A percentile compares a stretch with the other conserved stretches of the same genome.
Evolutionary conservation across 2,113 vertebrate species (phyloP).

Genomic region (Redunca redunca): DNA sequence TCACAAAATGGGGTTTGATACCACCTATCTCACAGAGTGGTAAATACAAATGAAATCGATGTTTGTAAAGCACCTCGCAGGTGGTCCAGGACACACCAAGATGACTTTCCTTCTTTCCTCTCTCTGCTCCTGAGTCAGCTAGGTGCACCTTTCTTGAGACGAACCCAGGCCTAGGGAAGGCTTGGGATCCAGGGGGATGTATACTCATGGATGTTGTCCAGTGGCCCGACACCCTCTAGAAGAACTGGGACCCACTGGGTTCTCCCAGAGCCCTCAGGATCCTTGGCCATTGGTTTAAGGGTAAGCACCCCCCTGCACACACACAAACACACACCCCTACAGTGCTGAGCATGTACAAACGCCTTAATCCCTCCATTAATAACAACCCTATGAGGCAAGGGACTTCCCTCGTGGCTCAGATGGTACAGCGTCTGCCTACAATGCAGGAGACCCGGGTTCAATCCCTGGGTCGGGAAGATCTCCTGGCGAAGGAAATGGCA

Average conservation of each 20-base stretch:
- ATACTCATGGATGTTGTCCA: neutral
- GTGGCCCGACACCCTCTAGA: neutral
- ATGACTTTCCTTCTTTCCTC: neutral
- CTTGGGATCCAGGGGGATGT: neutral
- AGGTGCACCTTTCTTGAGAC: neutral
- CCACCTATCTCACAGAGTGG: neutral
- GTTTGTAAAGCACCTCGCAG: neutral
- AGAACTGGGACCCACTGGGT: neutral
- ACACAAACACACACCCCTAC: neutral
- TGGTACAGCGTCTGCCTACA: no score
- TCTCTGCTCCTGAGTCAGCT: neutral
- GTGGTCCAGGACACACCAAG: neutral
- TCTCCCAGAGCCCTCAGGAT: neutral
- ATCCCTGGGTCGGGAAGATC: no score
- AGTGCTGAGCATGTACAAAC: neutral
- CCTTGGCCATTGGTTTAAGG: neutral
- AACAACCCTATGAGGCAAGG: neutral
- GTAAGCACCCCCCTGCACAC: neutral
- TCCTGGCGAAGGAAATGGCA: no score
- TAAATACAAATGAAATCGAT: neutral
- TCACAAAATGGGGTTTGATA: neutral
- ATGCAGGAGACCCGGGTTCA: no score
- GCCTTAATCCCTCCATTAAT: neutral
- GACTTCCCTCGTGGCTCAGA: no score
- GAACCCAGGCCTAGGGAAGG: neutral